Percentiles rank a stretch among this genome's conserved stretches.
These are phyloP conservation scores for Emmelina monodactyla DNA, from an alignment of 2,888 invertebrate genomes.

Conservation along the genomic window DNA sequence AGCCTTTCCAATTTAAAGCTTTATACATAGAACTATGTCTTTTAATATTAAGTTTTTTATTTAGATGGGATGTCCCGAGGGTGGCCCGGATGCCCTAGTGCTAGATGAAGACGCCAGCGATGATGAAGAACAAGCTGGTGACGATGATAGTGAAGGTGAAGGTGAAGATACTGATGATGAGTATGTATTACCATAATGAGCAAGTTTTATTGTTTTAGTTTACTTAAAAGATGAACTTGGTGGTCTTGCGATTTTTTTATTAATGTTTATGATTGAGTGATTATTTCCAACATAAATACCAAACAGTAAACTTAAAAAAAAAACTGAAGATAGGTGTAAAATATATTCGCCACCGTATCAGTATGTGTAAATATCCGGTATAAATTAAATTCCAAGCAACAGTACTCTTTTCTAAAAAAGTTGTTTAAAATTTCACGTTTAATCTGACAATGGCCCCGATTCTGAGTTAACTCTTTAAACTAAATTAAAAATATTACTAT, in stretches of 20 bases:
- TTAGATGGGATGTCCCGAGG: conserved; percentile 76
- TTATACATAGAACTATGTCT: too few species aligned
- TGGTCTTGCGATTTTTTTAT: background rate
- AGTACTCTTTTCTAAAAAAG: too few species aligned
- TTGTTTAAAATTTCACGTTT: too few species aligned
- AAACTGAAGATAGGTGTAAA: too few species aligned
- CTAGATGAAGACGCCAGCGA: conserved; percentile 38
- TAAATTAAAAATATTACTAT: too few species aligned
- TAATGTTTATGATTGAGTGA: background rate
- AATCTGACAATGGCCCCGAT: too few species aligned
- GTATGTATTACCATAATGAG: conserved; percentile 10
- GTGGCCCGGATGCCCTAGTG: conserved; percentile 72
- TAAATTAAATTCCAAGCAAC: too few species aligned
- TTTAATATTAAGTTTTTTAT: background rate
- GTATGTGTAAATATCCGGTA: too few species aligned
- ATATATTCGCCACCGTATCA: too few species aligned
- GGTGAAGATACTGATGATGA: conserved; percentile 11
- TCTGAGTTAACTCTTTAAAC: too few species aligned
- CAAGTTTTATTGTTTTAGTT: conserved; percentile 2
- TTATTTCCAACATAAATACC: background rate
- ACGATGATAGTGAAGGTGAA: background rate
- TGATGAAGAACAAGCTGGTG: conserved; percentile 8
- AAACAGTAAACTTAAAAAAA: too few species aligned
- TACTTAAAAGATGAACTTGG: background rate
- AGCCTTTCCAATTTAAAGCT: too few species aligned